phyloP scores from a whole-genome alignment of 2,888 invertebrate species.

The Pheosia gnoma region DNA sequence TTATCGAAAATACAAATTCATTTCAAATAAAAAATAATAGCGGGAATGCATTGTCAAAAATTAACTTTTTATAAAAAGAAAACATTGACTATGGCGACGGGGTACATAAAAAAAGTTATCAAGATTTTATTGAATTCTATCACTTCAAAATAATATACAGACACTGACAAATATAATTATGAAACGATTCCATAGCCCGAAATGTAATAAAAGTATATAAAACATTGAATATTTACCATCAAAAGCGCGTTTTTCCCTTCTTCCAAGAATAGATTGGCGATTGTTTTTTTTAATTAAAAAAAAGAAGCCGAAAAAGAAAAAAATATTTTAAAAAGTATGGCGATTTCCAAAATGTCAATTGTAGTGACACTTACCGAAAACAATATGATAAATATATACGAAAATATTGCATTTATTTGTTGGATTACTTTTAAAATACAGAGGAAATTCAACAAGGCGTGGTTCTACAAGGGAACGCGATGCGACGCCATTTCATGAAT shows the following conservation, averaged over 20 bases:
- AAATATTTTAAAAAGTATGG: slow-evolving; percentile 64
- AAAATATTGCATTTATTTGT: not conserved
- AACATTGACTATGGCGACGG: slow-evolving; percentile 52
- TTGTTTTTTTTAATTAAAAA: slow-evolving; percentile 77
- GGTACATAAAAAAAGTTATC: slow-evolving; percentile 41
- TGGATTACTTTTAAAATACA: not conserved
- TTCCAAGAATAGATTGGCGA: slow-evolving; percentile 62
- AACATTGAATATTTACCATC: slow-evolving; percentile 26
- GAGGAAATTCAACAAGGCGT: slow-evolving; percentile 19
- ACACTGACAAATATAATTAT: not conserved
- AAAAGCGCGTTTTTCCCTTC: slow-evolving; percentile 33
- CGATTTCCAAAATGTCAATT: slow-evolving; percentile 56
- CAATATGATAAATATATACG: slow-evolving; percentile 8
- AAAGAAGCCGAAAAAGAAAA: slow-evolving; percentile 51
- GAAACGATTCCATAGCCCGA: slow-evolving; percentile 12
- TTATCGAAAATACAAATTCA: slow-evolving; percentile 15
- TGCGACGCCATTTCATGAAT: slow-evolving; percentile 38
- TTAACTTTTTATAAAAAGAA: slow-evolving; percentile 63
- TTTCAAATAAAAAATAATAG: slow-evolving; percentile 47
- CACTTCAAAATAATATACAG: not conserved
- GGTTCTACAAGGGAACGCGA: slow-evolving; percentile 3
- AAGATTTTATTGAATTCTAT: slow-evolving; percentile 33
- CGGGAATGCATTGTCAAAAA: slow-evolving; percentile 65
- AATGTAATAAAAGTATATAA: slow-evolving; percentile 9
- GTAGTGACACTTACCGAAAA: slow-evolving; percentile 24